These are phyloP conservation scores for Xerus rutilus DNA, from an alignment of 2,797 vertebrate genomes.

Conservation along the genomic window DNA sequence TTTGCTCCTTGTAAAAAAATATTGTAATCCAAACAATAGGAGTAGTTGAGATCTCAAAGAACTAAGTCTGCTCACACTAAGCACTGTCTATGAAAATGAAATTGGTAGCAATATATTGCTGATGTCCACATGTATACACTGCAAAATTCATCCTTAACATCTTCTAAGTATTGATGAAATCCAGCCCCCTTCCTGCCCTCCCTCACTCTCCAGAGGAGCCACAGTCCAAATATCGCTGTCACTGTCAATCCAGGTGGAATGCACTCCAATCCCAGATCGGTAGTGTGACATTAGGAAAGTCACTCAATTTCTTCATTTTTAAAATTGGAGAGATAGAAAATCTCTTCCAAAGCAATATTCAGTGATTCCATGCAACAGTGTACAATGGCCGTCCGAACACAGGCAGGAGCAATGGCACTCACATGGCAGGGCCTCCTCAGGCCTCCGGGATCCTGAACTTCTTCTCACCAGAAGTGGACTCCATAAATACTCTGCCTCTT, in stretches of 20 bases:
- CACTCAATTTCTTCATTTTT: not conserved
- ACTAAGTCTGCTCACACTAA: not conserved
- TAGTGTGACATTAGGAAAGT: not conserved
- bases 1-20: constrained; percentile 8
- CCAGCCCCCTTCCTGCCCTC: too few species aligned
- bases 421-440: not conserved
- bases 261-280: not conserved
- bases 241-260: not conserved
- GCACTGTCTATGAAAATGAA: not conserved
- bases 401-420: not conserved
- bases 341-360: not conserved
- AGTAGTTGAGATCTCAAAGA: not conserved
- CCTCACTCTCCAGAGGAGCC: not conserved
- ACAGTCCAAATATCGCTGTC: not conserved
- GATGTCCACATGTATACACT: not conserved
- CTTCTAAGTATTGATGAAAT: not conserved
- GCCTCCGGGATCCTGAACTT: not conserved
- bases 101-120: not conserved
- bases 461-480: not conserved
- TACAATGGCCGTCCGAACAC: not conserved
- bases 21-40: not conserved
- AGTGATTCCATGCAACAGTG: not conserved
- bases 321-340: not conserved
- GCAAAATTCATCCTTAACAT: not conserved
- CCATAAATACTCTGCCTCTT: not conserved